These are phyloP conservation scores for Cyrtodaria siliqua DNA, from an alignment of 2,888 invertebrate species.

Conservation along the genomic window DNA sequence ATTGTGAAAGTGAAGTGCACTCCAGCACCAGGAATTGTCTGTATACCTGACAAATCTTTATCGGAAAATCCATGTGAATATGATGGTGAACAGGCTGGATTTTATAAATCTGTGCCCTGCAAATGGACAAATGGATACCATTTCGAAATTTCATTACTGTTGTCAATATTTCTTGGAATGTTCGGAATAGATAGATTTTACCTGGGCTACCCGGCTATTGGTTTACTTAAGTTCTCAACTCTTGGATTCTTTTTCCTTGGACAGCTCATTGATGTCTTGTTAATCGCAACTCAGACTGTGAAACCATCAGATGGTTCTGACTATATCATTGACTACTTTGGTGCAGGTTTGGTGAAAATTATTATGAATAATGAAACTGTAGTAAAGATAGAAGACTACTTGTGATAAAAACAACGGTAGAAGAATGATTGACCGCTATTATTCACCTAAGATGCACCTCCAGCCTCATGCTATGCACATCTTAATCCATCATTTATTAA, in stretches of 20 bases:
- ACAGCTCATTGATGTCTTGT: constrained; percentile 96
- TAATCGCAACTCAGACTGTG: constrained; percentile 96
- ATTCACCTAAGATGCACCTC: too few relatives aligned
- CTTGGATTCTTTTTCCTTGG: constrained; percentile 98
- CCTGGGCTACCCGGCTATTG: constrained; percentile 98
- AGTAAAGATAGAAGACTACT: constrained; percentile 64
- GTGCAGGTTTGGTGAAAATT: constrained; percentile 93
- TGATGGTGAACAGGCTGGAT: constrained; percentile 89
- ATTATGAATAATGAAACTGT: constrained; percentile 91
- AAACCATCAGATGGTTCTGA: constrained; percentile 98
- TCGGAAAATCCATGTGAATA: constrained; percentile 85
- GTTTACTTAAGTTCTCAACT: constrained; percentile 97
- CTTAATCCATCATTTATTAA: too few relatives aligned
- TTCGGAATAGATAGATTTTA: constrained; percentile 99
- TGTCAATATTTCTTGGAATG: constrained; percentile 99
- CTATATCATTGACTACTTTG: constrained; percentile 97
- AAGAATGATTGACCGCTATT: too few relatives aligned
- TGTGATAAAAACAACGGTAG: too few relatives aligned
- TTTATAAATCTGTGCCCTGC: constrained; percentile 94
- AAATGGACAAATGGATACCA: constrained; percentile 99
- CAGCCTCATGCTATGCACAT: too few relatives aligned
- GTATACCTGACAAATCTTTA: constrained; percentile 85
- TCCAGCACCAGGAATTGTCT: constrained; percentile 93
- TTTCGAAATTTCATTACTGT: constrained; percentile 95
- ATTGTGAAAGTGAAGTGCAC: constrained; percentile 91